Evolutionary conservation across 2,113 vertebrate species (phyloP).

Genomic region (Barnardius zonarius): DNA sequence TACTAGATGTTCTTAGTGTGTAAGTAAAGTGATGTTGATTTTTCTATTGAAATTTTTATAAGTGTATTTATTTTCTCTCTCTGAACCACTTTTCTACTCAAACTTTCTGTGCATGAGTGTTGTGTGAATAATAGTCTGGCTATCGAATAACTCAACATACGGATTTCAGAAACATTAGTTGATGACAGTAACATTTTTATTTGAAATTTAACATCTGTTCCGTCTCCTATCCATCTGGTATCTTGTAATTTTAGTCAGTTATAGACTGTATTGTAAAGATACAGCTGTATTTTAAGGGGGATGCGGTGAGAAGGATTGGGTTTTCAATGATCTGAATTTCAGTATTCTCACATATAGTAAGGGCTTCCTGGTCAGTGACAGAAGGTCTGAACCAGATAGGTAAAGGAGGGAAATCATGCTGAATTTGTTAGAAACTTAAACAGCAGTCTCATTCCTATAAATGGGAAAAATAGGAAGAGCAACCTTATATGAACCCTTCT

Average conservation of each 20-base stretch:
- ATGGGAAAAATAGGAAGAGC: background rate
- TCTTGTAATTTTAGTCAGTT: background rate
- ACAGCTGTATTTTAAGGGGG: background rate
- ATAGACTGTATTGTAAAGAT: background rate
- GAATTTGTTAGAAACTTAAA: background rate
- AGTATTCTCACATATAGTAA: background rate
- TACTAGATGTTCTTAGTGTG: background rate
- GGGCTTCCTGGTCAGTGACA: rapidly evolving
- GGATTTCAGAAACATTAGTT: background rate
- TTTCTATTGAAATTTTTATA: background rate
- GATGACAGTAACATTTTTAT: background rate
- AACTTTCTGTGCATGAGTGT: background rate
- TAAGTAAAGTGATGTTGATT: background rate
- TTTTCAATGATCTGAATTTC: background rate
- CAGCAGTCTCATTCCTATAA: background rate
- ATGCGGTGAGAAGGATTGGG: background rate
- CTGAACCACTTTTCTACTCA: background rate
- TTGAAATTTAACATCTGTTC: background rate
- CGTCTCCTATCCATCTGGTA: background rate
- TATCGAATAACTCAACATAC: background rate
- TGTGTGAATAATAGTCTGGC: background rate
- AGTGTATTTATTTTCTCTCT: background rate
- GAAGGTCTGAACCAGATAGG: background rate
- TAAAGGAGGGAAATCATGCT: background rate
- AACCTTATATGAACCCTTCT: background rate